These are phyloP conservation scores for Pantherophis alleghaniensis DNA, from an alignment of 2,797 vertebrate species.

Conservation along the genomic window DNA sequence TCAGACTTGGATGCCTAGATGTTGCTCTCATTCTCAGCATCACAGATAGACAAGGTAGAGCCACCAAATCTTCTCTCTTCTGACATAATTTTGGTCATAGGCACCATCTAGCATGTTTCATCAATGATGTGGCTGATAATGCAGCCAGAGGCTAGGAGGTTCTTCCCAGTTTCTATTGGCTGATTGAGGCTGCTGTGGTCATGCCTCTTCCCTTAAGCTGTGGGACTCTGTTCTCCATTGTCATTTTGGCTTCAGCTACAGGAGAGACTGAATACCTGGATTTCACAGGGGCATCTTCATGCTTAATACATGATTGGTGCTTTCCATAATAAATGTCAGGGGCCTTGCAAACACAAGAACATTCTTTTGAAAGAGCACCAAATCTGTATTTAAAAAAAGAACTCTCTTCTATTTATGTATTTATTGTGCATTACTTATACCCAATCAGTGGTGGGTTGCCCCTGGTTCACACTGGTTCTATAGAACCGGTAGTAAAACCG, in stretches of 20 bases:
- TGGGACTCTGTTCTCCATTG: neutral
- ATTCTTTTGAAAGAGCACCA: neutral
- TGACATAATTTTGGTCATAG: neutral
- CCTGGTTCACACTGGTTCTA: no score
- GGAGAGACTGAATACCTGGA: neutral
- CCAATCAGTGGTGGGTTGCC: neutral
- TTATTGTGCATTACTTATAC: neutral
- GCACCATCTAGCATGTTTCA: neutral
- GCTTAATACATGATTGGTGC: neutral
- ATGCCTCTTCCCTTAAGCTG: neutral
- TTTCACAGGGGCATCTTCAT: neutral
- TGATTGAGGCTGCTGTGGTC: neutral
- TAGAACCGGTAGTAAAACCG: no score
- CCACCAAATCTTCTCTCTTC: neutral
- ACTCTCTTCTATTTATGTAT: neutral
- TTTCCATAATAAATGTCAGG: neutral
- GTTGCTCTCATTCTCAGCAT: neutral
- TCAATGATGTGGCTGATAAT: neutral
- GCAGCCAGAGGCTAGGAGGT: neutral
- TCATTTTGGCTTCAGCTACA: neutral
- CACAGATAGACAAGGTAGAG: neutral
- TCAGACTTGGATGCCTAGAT: neutral
- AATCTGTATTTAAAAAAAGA: neutral
- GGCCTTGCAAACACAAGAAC: neutral
- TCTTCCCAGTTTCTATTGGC: neutral